Base-by-base conservation (phyloP, 2,888 invertebrate species). In the Cryptocephalus moraei region DNA sequence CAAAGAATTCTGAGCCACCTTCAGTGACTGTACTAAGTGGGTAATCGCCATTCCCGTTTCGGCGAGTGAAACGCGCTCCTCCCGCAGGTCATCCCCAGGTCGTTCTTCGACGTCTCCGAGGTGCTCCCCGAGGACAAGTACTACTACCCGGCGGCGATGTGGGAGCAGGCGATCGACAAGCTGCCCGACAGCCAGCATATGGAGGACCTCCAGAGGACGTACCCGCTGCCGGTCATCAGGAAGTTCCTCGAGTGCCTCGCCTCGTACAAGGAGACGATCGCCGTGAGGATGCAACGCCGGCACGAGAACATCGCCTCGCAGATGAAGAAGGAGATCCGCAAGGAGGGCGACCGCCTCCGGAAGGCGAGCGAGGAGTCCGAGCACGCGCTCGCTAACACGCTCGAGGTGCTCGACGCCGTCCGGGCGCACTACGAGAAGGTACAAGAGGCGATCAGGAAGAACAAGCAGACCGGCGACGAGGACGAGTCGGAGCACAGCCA, bases 81-180 rank as follows among this genome's bases (percentile, higher is more conserved):
- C 22, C 22, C 22, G 22, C 6, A 58, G 38, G 47, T 63, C 8
- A 50, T 67, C 53, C 60, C 61, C 13, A 50, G 55, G 36, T 67
- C 68, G 8, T 62, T 68, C 55, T 68, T 69, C 48, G 67, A 68
- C 22, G 52, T 58, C 9, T 63, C 68, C 1, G 54, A 56, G 3
- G 44, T 57, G 9, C 53, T 57, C 3, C 62, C 64, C 22, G 60
- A 62, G 32, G 67, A 69, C 41, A 62, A 59, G 44, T 62, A 63
- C 42, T 60, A 64, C 41, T 50, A 69, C 36, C 69, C 70, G 1
- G 58, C 62, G 1, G 62, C 61, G 4, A 70, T 71, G 69, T 71
- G 71, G 71, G 65, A 67, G 44, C 67, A 68, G 49, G 68, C 63
- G 4, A 70, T 70, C 39, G 66, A 66, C 43, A 63, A 66, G 50